Conservation (phyloP, 2,113 vertebrate genomes). For the Trichomycterus rosablanca region DNA sequence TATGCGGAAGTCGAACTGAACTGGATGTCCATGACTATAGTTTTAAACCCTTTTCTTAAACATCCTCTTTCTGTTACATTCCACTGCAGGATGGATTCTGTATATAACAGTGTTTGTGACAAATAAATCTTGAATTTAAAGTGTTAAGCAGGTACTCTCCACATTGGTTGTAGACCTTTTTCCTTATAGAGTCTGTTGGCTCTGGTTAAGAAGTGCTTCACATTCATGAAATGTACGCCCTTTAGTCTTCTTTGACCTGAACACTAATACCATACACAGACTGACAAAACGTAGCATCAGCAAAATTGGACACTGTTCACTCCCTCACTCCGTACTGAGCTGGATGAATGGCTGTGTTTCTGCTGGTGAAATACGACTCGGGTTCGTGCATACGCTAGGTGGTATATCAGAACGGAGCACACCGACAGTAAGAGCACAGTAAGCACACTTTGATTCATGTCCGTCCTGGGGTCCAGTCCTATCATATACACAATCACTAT, state of each 20-base stretch:
- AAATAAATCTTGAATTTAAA: too few species aligned
- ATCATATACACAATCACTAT: slow-evolving; percentile 17
- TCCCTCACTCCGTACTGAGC: not conserved
- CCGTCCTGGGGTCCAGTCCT: slow-evolving; percentile 6
- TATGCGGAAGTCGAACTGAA: too few species aligned
- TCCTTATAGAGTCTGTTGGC: too few species aligned
- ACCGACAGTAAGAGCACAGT: slow-evolving; percentile 22
- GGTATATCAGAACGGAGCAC: slow-evolving; percentile 25
- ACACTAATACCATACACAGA: not conserved
- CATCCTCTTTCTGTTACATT: too few species aligned
- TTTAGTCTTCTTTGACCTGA: not conserved
- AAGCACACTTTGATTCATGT: slow-evolving; percentile 31
- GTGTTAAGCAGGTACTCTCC: too few species aligned
- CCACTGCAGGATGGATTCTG: too few species aligned
- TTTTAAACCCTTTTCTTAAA: too few species aligned
- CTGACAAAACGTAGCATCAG: slow-evolving; percentile 1
- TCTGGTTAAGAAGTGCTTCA: too few species aligned
- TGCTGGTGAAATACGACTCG: slow-evolving; percentile 14
- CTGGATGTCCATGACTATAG: too few species aligned
- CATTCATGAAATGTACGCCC: not conserved
- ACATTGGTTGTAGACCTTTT: too few species aligned
- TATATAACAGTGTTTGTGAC: too few species aligned
- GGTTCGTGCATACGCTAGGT: not conserved
- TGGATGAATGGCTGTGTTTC: slow-evolving; percentile 18
- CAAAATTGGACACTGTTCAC: not conserved